phyloP scores from a whole-genome alignment of 2,113 vertebrate species.

The Actenoides hombroni region DNA sequence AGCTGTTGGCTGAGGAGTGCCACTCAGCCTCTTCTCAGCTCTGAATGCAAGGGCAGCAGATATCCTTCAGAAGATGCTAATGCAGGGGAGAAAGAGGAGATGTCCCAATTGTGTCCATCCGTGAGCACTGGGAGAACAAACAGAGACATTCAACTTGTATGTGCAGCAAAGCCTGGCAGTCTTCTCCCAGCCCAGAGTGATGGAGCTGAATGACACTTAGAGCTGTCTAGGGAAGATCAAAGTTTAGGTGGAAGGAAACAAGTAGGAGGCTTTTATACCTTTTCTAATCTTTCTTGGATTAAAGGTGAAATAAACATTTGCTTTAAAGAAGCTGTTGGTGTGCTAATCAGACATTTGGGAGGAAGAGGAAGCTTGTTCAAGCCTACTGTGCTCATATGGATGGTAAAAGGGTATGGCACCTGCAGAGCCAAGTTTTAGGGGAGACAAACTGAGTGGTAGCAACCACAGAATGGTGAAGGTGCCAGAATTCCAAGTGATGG shows the following conservation, averaged over 20 bases:
- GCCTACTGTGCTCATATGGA: background rate
- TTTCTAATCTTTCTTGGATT: background rate
- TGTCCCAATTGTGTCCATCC: background rate
- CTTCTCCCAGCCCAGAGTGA: background rate
- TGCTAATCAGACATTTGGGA: background rate
- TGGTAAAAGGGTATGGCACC: fast-evolving
- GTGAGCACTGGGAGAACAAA: background rate
- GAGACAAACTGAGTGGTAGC: background rate
- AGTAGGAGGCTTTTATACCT: background rate
- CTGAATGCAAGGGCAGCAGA: background rate
- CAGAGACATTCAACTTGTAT: fast-evolving
- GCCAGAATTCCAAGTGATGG: background rate
- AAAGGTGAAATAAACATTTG: background rate
- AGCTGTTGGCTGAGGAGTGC: background rate
- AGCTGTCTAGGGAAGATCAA: background rate
- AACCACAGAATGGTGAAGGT: background rate
- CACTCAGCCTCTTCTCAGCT: background rate
- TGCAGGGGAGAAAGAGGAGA: background rate
- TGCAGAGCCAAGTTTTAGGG: background rate
- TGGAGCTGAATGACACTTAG: background rate
- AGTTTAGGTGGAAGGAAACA: background rate
- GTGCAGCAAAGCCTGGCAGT: background rate
- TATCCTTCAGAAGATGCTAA: background rate
- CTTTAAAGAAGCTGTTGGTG: background rate
- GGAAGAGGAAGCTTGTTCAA: background rate